Evolutionary conservation across 2,888 invertebrate genomes (phyloP).

Genomic region (Agrotis segetum): DNA sequence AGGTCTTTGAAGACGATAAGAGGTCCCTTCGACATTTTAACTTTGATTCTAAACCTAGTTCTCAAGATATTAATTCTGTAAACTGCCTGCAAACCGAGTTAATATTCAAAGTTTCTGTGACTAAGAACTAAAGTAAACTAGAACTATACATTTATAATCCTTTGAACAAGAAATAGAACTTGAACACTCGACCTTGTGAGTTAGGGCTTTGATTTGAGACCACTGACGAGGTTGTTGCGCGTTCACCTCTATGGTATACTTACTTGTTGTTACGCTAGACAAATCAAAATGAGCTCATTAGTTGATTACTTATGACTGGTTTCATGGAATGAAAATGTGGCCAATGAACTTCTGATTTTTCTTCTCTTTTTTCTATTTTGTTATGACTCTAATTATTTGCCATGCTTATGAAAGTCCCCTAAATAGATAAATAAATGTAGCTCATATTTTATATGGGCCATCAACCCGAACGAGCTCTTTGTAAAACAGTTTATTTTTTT

Average conservation of each 20-base stretch:
- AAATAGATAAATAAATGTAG: too few relatives aligned
- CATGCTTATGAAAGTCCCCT: too few relatives aligned
- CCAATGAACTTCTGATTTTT: neutral
- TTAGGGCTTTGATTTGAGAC: conserved; percentile 23
- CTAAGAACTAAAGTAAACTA: conserved; percentile 26
- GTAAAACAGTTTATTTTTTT: too few relatives aligned
- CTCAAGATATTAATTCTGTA: conserved; percentile 14
- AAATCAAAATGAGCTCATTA: neutral
- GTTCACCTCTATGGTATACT: too few relatives aligned
- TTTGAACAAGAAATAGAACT: conserved; percentile 7
- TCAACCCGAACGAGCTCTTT: too few relatives aligned
- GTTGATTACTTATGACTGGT: neutral
- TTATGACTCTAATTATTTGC: too few relatives aligned
- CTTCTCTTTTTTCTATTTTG: too few relatives aligned
- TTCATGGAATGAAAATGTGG: neutral
- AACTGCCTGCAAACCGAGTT: conserved; percentile 14
- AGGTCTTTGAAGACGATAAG: neutral
- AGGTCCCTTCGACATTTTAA: neutral
- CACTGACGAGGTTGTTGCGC: too few relatives aligned
- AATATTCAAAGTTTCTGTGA: conserved; percentile 23
- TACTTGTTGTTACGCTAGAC: neutral
- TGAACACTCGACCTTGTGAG: conserved; percentile 28
- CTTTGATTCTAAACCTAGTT: neutral
- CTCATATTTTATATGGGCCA: too few relatives aligned
- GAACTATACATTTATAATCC: conserved; percentile 25